Evolutionary conservation across 2,797 vertebrate genomes (phyloP).

Genomic region (Labroides dimidiatus): DNA sequence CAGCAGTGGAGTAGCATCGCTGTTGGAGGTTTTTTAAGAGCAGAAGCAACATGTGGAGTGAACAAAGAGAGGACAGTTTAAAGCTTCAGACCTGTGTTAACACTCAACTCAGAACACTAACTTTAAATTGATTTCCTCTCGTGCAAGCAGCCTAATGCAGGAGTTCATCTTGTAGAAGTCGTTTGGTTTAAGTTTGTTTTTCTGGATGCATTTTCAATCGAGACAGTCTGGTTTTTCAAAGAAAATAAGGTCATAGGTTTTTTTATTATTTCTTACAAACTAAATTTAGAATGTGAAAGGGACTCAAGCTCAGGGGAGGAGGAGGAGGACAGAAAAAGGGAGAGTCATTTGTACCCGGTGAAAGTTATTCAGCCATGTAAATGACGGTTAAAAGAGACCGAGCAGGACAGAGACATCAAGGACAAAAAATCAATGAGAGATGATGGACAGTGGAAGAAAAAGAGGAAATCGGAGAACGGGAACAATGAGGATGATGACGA

Average conservation of each 20-base stretch:
- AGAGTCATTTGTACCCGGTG: neutral
- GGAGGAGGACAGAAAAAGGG: too few relatives aligned
- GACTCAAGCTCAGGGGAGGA: neutral
- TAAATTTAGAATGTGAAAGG: neutral
- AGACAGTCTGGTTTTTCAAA: too few relatives aligned
- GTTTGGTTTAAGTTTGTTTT: too few relatives aligned
- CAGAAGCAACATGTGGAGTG: neutral
- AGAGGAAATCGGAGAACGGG: neutral
- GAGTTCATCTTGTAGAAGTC: neutral
- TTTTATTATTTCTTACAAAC: too few relatives aligned
- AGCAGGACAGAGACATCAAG: neutral
- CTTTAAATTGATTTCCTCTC: neutral
- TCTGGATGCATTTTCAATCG: too few relatives aligned
- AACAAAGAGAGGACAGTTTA: neutral
- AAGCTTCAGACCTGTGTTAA: neutral
- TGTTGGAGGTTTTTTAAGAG: neutral
- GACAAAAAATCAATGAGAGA: conserved; percentile 11
- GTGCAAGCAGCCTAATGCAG: neutral
- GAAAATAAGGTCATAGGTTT: too few relatives aligned
- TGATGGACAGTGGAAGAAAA: neutral
- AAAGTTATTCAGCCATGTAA: neutral
- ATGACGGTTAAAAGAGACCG: neutral
- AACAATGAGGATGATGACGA: neutral
- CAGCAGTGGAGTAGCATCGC: neutral
- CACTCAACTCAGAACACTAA: neutral